phyloP scores from a whole-genome alignment of 2,888 invertebrate species.

The Zygaena filipendulae region DNA sequence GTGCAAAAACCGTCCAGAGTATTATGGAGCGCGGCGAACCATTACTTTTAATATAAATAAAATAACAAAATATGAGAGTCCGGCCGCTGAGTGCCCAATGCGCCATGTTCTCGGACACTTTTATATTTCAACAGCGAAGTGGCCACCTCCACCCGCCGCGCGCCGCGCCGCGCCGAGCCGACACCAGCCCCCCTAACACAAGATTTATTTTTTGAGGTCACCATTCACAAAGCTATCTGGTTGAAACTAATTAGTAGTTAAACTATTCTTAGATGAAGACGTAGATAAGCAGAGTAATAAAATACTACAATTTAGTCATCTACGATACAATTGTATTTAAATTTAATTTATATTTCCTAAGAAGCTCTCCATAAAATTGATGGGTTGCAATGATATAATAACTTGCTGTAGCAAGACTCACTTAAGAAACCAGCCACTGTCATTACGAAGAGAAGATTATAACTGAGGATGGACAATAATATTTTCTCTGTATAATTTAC shows the following conservation, averaged over 20 bases:
- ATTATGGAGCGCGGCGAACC: conserved; percentile 57
- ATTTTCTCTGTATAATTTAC: too few relatives aligned
- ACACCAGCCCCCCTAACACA: conserved; percentile 31
- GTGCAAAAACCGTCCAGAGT: conserved; percentile 58
- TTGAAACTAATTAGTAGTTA: conserved; percentile 9
- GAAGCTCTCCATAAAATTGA: too few relatives aligned
- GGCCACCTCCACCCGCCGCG: conserved; percentile 14
- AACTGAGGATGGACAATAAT: too few relatives aligned
- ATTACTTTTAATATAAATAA: conserved; percentile 70
- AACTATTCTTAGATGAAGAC: too few relatives aligned
- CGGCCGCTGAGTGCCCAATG: conserved; percentile 66
- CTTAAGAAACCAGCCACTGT: too few relatives aligned
- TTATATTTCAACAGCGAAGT: conserved; percentile 51
- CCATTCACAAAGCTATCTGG: conserved; percentile 15
- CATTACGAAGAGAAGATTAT: too few relatives aligned
- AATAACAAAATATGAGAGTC: conserved; percentile 70
- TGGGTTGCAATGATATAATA: too few relatives aligned
- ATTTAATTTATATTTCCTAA: too few relatives aligned
- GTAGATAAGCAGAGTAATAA: too few relatives aligned
- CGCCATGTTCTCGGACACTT: conserved; percentile 63
- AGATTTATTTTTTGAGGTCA: conserved; percentile 36
- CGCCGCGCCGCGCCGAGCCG: conserved; percentile 21
- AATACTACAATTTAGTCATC: too few relatives aligned
- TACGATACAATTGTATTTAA: too few relatives aligned
- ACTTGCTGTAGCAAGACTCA: too few relatives aligned